phyloP scores from a whole-genome alignment of 2,797 vertebrate species.

The Lophius americanus region DNA sequence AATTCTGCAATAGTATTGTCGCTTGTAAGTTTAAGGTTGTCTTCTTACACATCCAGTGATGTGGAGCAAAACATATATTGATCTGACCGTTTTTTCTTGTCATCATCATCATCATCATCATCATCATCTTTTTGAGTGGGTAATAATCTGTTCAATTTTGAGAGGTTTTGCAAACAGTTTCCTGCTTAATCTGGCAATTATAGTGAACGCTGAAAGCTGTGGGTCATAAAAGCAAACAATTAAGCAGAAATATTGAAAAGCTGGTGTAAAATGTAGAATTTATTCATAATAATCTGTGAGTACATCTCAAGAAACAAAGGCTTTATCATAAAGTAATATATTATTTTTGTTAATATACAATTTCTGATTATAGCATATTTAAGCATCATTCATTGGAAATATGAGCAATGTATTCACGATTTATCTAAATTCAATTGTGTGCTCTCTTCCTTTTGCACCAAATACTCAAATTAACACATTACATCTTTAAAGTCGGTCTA shows the following conservation, averaged over 20 bases:
- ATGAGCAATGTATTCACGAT: too few relatives aligned
- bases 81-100: not conserved
- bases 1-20: not conserved
- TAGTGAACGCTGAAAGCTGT: not conserved
- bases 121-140: too few relatives aligned
- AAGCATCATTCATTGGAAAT: too few relatives aligned
- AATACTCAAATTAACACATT: not conserved
- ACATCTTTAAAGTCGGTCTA: not conserved
- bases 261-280: not conserved
- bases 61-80: not conserved
- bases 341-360: not conserved
- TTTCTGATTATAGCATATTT: not conserved
- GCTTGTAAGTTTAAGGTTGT: not conserved
- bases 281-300: too few relatives aligned
- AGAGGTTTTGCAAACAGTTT: too few relatives aligned
- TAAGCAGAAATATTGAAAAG: too few relatives aligned
- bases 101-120: too few relatives aligned
- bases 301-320: not conserved
- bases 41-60: not conserved
- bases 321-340: not conserved
- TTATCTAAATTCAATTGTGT: not conserved
- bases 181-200: not conserved
- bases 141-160: too few relatives aligned
- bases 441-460: not conserved
- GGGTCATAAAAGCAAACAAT: not conserved